Percentiles rank a stretch among this genome's conserved stretches.
phyloP scores from a whole-genome alignment of 2,797 vertebrate genomes.

The Sylvia borin region DNA sequence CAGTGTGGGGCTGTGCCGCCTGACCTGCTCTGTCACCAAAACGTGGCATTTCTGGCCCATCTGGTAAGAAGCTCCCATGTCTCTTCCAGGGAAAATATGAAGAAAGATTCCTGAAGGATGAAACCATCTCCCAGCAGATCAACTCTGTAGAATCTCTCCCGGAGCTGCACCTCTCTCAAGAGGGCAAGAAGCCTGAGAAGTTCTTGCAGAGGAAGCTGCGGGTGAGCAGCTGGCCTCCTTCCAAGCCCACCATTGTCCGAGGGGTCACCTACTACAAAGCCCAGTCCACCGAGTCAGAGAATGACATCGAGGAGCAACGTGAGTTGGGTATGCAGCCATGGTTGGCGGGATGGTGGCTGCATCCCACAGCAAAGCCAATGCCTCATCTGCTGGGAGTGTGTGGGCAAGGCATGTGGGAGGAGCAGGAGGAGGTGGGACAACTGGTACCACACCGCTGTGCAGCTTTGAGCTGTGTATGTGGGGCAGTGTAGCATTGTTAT shows the following conservation, averaged over 20 bases:
- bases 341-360: neutral
- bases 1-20: fast-evolving
- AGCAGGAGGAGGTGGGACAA: fast-evolving
- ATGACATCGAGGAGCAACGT: constrained; percentile 88
- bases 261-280: constrained; percentile 97
- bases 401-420: fast-evolving
- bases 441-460: neutral
- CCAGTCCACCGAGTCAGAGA: constrained; percentile 85
- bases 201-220: constrained; percentile 68
- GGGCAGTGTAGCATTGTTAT: neutral
- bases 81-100: constrained; percentile 82
- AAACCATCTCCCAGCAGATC: constrained; percentile 72
- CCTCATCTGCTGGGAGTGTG: neutral
- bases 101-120: constrained; percentile 81
- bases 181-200: constrained; percentile 64
- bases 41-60: fast-evolving
- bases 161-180: constrained; percentile 56
- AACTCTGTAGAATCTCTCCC: constrained; percentile 67
- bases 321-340: constrained; percentile 62
- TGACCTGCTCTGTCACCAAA: neutral
- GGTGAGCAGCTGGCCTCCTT: constrained; percentile 68
- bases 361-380: neutral
- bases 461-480: fast-evolving
- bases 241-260: constrained; percentile 84
- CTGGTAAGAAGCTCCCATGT: neutral